Base-by-base conservation (phyloP, 2,888 invertebrate species). In the Ctenicera cuprea region DNA sequence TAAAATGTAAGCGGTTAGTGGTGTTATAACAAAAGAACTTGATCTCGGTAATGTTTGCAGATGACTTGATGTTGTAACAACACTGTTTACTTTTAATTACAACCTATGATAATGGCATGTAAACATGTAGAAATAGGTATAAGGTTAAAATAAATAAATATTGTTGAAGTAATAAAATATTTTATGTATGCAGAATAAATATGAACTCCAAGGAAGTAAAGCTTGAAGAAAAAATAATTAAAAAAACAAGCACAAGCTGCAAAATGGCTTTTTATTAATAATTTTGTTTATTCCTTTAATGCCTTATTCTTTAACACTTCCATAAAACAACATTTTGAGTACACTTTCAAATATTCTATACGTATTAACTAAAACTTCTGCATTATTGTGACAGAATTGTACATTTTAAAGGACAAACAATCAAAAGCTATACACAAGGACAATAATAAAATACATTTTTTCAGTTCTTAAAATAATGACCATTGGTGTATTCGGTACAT, bases 261-360 rank as follows among this genome's bases (percentile, higher is more conserved):
- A 48, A 48, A 48, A 18, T 43, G 43, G 43, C 43, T 4, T 43
- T 43, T 43, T 43, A 43, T 48, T 48, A 59, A 30, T 38, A 38
- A 57, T 59, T n/a, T 59, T 59, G 18, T 59, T 59, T 59, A 59
- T 59, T 59, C n/a, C 14, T 26, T 14, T 12, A 52, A 52, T 52
- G 22, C 22, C 22, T 52, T 50, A 50, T 50, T 50, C 26, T 3
- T 50, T 41, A 59, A 59, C 59, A 38, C 14, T 59, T 59, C 22
- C 59, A 59, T 59, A 59, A 59, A 59, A 59, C 38, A 59, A 33
- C 20, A 20, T 20, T 26, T 30, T 14, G 30, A 54, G 41, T 59
- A 59, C 59, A 59, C 3, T 37, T 20, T 11, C 52, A 22, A 59
- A n/a, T 59, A 38, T 41, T 33, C 57, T 59, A 59, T 18, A 38